These are phyloP conservation scores for Amazonetta brasiliensis DNA, from an alignment of 2,797 vertebrate species.

Conservation along the genomic window DNA sequence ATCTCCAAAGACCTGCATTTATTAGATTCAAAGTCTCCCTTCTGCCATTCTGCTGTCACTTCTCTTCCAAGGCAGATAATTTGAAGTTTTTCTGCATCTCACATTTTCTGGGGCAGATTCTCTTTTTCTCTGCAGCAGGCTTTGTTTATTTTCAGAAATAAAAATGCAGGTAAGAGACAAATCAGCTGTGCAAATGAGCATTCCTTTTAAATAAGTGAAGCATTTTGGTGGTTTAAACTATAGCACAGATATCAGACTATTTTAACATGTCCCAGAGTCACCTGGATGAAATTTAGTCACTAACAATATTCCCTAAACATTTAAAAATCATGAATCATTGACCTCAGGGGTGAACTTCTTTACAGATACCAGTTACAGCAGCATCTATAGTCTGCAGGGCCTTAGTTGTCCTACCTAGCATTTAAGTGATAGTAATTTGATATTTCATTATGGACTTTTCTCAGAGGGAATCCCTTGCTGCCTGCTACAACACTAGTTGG, in stretches of 20 bases:
- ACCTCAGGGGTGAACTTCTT: neutral
- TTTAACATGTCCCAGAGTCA: neutral
- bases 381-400: too few relatives aligned
- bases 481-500: neutral
- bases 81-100: neutral
- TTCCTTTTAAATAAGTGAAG: neutral
- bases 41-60: neutral
- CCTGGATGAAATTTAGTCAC: neutral
- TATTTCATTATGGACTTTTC: neutral
- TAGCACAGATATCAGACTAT: neutral
- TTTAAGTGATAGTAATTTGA: neutral
- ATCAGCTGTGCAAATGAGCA: neutral
- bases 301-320: neutral
- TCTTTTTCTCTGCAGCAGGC: neutral
- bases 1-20: neutral
- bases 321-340: neutral
- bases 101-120: neutral
- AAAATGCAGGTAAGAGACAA: neutral
- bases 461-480: neutral
- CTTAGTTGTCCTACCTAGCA: neutral
- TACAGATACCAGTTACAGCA: neutral
- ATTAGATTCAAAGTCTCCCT: neutral
- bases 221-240: neutral
- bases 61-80: neutral
- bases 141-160: neutral